Evolutionary conservation across 2,888 invertebrate species (phyloP), one percentile per base, ranked within the genome.

Genomic region (Lydus trimaculatus): DNA sequence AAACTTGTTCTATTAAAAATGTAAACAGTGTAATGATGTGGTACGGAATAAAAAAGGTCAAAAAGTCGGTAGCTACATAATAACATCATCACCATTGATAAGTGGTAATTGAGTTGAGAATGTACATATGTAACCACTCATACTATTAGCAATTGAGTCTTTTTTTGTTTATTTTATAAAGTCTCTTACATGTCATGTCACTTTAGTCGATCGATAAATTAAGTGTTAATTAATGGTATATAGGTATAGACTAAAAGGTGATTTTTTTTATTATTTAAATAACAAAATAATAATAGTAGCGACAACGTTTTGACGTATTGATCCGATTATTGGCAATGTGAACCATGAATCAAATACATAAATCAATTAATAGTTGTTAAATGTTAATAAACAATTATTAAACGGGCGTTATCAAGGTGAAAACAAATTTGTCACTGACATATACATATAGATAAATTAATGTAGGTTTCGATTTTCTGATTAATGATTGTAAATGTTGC

Each of bases 401-500:
- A 56, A 56, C 13, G 13, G 56, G 56, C 56, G 56, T 69, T 63
- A 65, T 69, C 69, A 69, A 69, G 66, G 69, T 69, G 69, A 69
- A 65, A 69, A 63, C 63, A 63, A 61, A 69, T 70, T 70, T 66
- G 66, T 66, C 66, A 61, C 25, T 33, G 33, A 39, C 58, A 56
- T 56, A 25, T 13, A 23, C n/a, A 43, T 25, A 25, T 56, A 39
- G 64, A 66, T 64, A 70, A 70, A 66, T 66, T 39, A 70, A 58
- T 61, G 62, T 52, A 64, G 56, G 25, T 25, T 20, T 64, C 64
- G 43, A 70, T 66, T 64, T 64, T 70, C n/a, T 70, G 70, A 70
- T 70, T 70, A 70, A 70, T 70, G 66, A 33, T 23, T 25, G 36
- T 33, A 48, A 65, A 69, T 69, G 69, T 63, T 60, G 69, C 69